phyloP scores from a whole-genome alignment of 2,113 vertebrate species.

The Cebus imitator region DNA sequence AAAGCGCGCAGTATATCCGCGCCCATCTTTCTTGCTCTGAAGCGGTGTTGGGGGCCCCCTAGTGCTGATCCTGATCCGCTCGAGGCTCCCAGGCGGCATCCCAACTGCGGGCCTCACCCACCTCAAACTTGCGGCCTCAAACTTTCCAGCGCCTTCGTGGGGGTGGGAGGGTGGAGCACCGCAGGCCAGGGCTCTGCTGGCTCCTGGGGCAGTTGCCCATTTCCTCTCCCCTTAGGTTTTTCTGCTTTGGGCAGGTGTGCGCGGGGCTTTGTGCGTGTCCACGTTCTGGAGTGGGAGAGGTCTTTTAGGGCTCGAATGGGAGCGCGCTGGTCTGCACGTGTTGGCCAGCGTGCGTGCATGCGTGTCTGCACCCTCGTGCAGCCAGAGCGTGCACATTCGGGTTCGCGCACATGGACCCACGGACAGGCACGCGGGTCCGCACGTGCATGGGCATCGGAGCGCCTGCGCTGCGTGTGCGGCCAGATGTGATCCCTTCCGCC shows the following conservation, averaged over 20 bases:
- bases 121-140: background rate
- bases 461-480: background rate
- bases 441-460: background rate
- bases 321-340: background rate
- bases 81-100: background rate
- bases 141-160: background rate
- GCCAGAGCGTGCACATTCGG: background rate
- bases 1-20: rapidly evolving
- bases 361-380: background rate
- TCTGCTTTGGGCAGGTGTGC: background rate
- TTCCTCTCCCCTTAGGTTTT: background rate
- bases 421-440: background rate
- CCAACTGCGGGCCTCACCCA: background rate
- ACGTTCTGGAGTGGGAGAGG: background rate
- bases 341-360: background rate
- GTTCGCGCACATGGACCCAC: background rate
- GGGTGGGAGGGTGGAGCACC: background rate
- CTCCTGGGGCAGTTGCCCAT: background rate
- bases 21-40: background rate
- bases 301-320: background rate
- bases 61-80: background rate
- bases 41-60: conserved; percentile 34
- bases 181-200: background rate
- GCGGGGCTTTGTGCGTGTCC: background rate
- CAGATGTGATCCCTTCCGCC: background rate